Base-by-base conservation (phyloP, 1,140 invertebrate species). In the Saccostrea cuccullata region DNA sequence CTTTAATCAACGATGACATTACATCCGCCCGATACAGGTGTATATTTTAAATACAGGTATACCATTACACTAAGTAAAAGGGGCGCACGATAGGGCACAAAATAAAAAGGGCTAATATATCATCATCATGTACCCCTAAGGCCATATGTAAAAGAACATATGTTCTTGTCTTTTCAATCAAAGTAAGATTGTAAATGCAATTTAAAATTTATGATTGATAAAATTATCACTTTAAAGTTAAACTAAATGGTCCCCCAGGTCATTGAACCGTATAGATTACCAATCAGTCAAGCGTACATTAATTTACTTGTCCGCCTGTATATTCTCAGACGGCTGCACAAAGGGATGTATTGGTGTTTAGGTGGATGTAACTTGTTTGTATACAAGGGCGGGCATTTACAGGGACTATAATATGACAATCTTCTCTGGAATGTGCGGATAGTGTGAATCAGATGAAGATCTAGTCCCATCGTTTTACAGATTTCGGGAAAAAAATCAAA, bases 11-110 rank as follows among this genome's bases (percentile, higher is more conserved):
- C 70, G 26, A 30, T 77, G 70, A 77, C 70, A 77, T 77, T 77
- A 36, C 13, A 77, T 11, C 26, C 26, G 23, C 23, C 70, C 26
- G 70, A 40, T 77, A 26, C 30, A 77, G 70, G 70, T 77, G 70
- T 77, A 77, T 77, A 77, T 77, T 77, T 36, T 77, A 77, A 26
- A 77, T 77, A 77, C 70, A 77, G 70, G 70, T 77, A 77, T 77
- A 77, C 9, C 70, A 77, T 77, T 26, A 77, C 70, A 77, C 70
- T 36, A 40, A 77, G 26, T 12, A 3, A 4, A 30, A 13, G 70
- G 70, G 70, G 70, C 70, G 12, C 70, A 77, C 70, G 26, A 30
- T 15, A 77, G 70, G 70, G 70, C 30, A 77, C 30, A 30, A 15
- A 77, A 30, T 12, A 67, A 77, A 77, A 77, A 77, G 26, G 26